phyloP scores from a whole-genome alignment of 2,888 invertebrate species.

The Ctenicera cuprea region DNA sequence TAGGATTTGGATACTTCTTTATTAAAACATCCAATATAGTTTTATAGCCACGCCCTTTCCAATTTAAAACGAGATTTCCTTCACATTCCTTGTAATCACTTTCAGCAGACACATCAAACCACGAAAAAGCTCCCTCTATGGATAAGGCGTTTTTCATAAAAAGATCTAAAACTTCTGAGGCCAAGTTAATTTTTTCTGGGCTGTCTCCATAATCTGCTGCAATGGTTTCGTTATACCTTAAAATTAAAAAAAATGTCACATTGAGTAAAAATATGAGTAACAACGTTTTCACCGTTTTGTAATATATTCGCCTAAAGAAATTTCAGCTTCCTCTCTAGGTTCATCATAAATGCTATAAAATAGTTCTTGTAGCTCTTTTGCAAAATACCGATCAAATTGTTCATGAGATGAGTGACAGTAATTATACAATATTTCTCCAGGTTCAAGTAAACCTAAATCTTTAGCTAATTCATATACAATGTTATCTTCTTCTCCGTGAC shows the following conservation, averaged over 20 bases:
- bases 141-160: not conserved
- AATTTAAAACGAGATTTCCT: conserved; percentile 82
- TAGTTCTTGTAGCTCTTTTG: conserved; percentile 57
- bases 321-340: conserved; percentile 50
- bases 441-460: conserved; percentile 62
- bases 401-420: conserved; percentile 60
- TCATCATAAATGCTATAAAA: conserved; percentile 59
- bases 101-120: conserved; percentile 80
- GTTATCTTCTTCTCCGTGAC: conserved; percentile 66
- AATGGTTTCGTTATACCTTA: conserved; percentile 13
- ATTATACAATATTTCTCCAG: not conserved
- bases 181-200: not conserved
- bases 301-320: conserved; percentile 65
- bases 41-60: conserved; percentile 84
- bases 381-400: conserved; percentile 61
- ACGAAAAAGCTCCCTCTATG: conserved; percentile 75
- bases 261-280: not conserved
- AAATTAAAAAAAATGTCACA: too few species aligned
- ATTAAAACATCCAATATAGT: conserved; percentile 81
- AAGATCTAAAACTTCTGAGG: not conserved
- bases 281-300: conserved; percentile 57
- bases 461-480: conserved; percentile 66
- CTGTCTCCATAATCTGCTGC: not conserved
- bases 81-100: conserved; percentile 82
- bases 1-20: conserved; percentile 58